A percentile compares a stretch with the other conserved stretches of the same genome.
These are phyloP conservation scores for Mormyrus iriodes DNA, from an alignment of 2,113 vertebrate species.

Conservation along the genomic window DNA sequence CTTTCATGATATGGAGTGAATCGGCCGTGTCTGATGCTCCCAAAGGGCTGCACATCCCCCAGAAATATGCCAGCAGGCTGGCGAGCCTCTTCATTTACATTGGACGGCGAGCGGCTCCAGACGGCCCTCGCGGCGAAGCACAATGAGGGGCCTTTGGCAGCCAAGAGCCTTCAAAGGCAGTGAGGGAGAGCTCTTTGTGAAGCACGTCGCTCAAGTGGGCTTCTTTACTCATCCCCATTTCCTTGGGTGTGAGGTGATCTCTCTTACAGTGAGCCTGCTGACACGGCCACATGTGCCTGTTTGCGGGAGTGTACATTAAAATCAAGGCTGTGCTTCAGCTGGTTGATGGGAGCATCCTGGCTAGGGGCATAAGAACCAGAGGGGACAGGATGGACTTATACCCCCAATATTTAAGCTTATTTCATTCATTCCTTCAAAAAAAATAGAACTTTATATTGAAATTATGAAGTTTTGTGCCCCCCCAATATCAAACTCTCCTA, in stretches of 20 bases:
- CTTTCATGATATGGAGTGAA: not conserved
- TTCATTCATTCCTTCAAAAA: not conserved
- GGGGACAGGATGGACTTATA: not conserved
- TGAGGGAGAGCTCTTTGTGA: slow-evolving; percentile 22
- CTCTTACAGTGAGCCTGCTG: not conserved
- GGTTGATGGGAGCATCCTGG: not conserved
- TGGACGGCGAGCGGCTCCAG: not conserved
- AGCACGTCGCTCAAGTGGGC: slow-evolving; percentile 21
- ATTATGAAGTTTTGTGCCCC: not conserved
- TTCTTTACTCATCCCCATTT: slow-evolving; percentile 40
- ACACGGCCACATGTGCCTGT: not conserved
- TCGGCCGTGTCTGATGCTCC: not conserved
- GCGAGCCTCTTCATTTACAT: not conserved
- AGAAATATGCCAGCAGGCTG: not conserved
- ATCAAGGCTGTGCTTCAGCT: not conserved
- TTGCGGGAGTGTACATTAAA: not conserved
- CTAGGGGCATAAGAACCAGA: not conserved
- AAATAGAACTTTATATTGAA: not conserved
- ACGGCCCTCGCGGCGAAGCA: not conserved
- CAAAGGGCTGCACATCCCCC: not conserved
- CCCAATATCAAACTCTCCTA: not conserved
- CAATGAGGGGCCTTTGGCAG: not conserved
- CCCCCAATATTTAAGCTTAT: not conserved
- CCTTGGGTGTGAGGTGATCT: not conserved
- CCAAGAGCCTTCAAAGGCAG: slow-evolving; percentile 4